Base-by-base conservation (phyloP, 2,888 invertebrate genomes). In the Erebia epiphron region DNA sequence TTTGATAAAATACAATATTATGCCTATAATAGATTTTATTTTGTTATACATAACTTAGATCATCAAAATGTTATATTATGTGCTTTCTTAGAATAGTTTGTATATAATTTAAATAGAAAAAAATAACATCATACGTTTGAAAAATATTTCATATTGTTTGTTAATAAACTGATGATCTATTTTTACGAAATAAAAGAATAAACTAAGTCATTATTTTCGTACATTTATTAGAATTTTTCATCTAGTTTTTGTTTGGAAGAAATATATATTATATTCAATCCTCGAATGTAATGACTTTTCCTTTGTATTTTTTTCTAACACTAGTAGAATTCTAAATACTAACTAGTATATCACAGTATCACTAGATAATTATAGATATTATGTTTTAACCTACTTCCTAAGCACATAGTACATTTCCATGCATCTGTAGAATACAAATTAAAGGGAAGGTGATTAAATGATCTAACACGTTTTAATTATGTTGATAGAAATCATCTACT, bases 41-140 rank as follows among this genome's bases (percentile, higher is more conserved):
- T 60, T 41, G 41, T 16, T 43, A 57, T 57, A 11, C 3, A 1
- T 11, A 26, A 46, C 43, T n/a, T 4, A 16, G 58, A 69, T 21
- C 65, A 72, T 69, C 66, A 57, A 72, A 41, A 66, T 57, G 66
- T 43, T 62, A 35, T 13, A 46, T 10, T 62, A 68, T n/a, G 2
- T 72, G 61, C n/a, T 49, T 50, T 46, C 58, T n/a, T 58, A 67
- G 26, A 49, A 43, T 35, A 67, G 46, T 49, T 26, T 57, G 46
- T 57, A 66, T 26, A 58, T 58, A 67, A 49, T 58, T 46, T 49
- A 21, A 41, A 4, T 52, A 54, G 16, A 54, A 35, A 41, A 50
- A 54, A 9, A 63, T 62, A 21, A 49, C n/a, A 26, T 49, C 8
- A 26, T 16, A 41, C 11, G 61, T 43, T 16, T 41, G 1, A 26